Conservation (phyloP, 2,888 invertebrate genomes). For the Tuta absoluta region DNA sequence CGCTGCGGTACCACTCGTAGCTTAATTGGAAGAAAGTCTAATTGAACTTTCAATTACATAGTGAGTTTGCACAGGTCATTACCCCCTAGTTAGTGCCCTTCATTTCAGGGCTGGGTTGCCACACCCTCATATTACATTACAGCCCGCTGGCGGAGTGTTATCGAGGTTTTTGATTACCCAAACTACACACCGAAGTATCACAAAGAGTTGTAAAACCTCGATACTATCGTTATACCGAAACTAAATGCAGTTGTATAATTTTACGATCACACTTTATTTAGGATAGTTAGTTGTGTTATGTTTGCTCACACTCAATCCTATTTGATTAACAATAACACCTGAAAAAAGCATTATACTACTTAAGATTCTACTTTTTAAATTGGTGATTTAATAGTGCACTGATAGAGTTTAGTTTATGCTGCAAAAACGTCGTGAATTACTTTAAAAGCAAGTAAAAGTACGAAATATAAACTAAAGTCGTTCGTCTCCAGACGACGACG, state of each 20-base stretch:
- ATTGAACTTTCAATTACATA: constrained; percentile 42
- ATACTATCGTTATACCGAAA: constrained; percentile 29
- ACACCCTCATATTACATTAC: constrained; percentile 55
- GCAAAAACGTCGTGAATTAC: neutral
- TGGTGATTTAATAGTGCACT: too few relatives aligned
- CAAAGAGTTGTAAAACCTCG: constrained; percentile 46
- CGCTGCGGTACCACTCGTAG: neutral
- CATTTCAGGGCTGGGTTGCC: constrained; percentile 55
- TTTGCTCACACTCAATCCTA: too few relatives aligned
- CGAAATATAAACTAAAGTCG: neutral
- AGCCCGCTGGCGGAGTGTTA: constrained; percentile 54
- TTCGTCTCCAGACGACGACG: neutral
- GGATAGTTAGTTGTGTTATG: too few relatives aligned
- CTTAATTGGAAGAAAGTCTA: constrained; percentile 23
- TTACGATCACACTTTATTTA: too few relatives aligned
- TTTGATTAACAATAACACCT: too few relatives aligned
- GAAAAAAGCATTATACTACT: too few relatives aligned
- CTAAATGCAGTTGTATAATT: too few relatives aligned
- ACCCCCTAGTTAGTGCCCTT: constrained; percentile 51
- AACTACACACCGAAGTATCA: constrained; percentile 36
- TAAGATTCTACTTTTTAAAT: too few relatives aligned
- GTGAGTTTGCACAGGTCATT: constrained; percentile 43
- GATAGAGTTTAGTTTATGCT: too few relatives aligned
- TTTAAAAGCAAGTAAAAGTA: neutral
- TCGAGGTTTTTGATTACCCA: constrained; percentile 54